Percentiles rank a stretch among this genome's conserved stretches.
These are phyloP conservation scores for Remorina albescens DNA, from an alignment of 2,797 vertebrate species.

Conservation along the genomic window DNA sequence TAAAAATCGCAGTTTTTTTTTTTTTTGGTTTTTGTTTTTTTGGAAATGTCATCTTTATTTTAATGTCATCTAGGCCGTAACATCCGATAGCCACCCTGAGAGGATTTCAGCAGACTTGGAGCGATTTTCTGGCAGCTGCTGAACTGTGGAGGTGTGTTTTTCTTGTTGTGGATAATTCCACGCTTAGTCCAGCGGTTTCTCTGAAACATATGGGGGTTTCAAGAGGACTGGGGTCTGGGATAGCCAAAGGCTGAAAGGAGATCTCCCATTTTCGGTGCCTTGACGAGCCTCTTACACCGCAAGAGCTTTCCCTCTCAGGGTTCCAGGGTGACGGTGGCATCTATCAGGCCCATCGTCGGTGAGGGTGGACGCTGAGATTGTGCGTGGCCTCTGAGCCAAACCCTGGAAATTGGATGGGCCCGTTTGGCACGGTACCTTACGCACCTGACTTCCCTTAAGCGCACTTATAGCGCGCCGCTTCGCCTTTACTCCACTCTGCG, in stretches of 20 bases:
- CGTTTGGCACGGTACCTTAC: conserved; percentile 76
- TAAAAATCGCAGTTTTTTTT: conserved; percentile 42
- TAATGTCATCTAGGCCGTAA: conserved; percentile 47
- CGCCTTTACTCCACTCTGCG: conserved; percentile 44
- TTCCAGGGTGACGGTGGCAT: conserved; percentile 71
- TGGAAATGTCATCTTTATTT: conserved; percentile 57
- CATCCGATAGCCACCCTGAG: conserved; percentile 55
- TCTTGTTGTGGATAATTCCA: conserved; percentile 53
- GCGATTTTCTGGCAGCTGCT: conserved; percentile 47
- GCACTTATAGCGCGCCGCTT: conserved; percentile 72
- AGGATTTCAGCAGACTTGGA: conserved; percentile 59
- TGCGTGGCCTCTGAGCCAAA: conserved; percentile 70
- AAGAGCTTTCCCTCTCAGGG: conserved; percentile 67
- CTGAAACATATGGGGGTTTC: conserved; percentile 58
- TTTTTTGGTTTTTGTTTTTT: too few species aligned
- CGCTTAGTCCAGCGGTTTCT: conserved; percentile 46
- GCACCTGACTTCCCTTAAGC: conserved; percentile 65
- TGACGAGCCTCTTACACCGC: conserved; percentile 59
- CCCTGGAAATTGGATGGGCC: conserved; percentile 76
- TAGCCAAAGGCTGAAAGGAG: conserved; percentile 76
- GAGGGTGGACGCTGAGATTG: conserved; percentile 65
- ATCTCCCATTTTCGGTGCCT: conserved; percentile 77
- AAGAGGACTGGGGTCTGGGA: conserved; percentile 49
- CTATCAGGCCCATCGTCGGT: conserved; percentile 64
- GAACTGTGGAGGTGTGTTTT: conserved; percentile 42